These are phyloP conservation scores for Lepisosteus oculatus DNA, from an alignment of 2,113 vertebrate species.

Conservation along the genomic window DNA sequence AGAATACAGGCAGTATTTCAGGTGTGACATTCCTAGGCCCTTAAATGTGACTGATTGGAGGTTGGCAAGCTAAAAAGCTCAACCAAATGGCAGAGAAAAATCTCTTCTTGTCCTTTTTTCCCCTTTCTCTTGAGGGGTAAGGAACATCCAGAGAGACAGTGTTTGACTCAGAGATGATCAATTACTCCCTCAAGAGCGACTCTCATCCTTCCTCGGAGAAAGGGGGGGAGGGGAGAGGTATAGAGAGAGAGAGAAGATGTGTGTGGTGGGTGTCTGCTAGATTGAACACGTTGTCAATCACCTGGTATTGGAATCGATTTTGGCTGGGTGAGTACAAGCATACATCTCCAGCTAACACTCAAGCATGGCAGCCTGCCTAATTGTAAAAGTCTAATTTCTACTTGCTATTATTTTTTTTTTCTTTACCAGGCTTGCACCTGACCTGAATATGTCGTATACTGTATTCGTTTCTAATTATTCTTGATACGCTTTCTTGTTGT, in stretches of 20 bases:
- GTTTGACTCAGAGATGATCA: conserved; percentile 25
- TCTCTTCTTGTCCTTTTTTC: neutral
- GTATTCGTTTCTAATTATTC: conserved; percentile 38
- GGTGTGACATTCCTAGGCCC: too few relatives aligned
- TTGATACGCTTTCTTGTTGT: conserved; percentile 14
- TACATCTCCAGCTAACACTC: conserved; percentile 23
- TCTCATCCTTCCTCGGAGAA: conserved; percentile 22
- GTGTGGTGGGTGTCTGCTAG: conserved; percentile 26
- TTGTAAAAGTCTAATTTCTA: conserved; percentile 30
- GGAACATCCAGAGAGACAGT: neutral
- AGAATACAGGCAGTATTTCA: too few relatives aligned
- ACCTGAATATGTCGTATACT: conserved; percentile 41
- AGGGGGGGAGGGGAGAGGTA: conserved; percentile 24
- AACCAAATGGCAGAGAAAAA: neutral
- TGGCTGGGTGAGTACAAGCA: conserved; percentile 18
- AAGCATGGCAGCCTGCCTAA: conserved; percentile 29
- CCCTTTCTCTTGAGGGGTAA: neutral
- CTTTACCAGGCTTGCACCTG: conserved; percentile 22
- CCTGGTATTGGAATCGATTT: conserved; percentile 35
- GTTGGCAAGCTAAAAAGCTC: too few relatives aligned
- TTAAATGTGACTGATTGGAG: too few relatives aligned
- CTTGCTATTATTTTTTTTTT: conserved; percentile 19
- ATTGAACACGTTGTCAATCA: conserved; percentile 40
- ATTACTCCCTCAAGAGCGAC: conserved; percentile 25
- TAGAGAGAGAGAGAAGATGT: conserved; percentile 18